Conservation (phyloP, 2,797 vertebrate species). For the Sandelia bainsii region DNA sequence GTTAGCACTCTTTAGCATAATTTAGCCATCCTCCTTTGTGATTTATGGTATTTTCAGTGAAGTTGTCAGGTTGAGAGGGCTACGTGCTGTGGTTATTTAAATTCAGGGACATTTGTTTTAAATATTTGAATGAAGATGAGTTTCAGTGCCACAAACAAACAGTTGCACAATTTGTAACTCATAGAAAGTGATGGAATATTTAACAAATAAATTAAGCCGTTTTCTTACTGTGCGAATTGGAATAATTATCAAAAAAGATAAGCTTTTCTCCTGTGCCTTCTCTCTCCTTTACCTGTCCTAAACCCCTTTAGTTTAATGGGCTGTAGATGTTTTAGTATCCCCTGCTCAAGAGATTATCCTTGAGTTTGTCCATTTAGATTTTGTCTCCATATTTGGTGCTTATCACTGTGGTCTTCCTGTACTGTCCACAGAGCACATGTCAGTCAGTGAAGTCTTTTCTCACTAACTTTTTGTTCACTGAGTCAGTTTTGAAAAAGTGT, state of each 20-base stretch:
- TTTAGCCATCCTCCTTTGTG: constrained; percentile 79
- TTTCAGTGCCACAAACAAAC: constrained; percentile 4
- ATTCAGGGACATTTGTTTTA: constrained; percentile 53
- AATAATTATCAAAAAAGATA: background rate
- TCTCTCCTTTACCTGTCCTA: constrained; percentile 56
- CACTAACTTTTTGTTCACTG: background rate
- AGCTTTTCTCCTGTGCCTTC: constrained; percentile 6
- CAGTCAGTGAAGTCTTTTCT: background rate
- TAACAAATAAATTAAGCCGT: background rate
- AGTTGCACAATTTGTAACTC: constrained; percentile 7
- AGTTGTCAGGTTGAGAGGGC: constrained; percentile 69
- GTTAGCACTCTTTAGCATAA: constrained; percentile 83
- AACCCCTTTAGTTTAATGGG: constrained; percentile 24
- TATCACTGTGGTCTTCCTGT: background rate
- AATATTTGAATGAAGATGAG: constrained; percentile 33
- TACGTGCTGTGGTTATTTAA: constrained; percentile 71
- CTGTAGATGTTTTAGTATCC: constrained; percentile 23
- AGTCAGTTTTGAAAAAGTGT: background rate
- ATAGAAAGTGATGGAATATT: constrained; percentile 1
- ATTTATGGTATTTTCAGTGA: constrained; percentile 76
- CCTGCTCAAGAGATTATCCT: constrained; percentile 41
- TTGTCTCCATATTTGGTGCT: constrained; percentile 46
- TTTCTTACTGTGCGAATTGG: background rate
- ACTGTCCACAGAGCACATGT: background rate
- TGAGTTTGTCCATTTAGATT: constrained; percentile 45